Base-by-base conservation (phyloP, 2,797 vertebrate genomes). In the Anguilla marmorata region DNA sequence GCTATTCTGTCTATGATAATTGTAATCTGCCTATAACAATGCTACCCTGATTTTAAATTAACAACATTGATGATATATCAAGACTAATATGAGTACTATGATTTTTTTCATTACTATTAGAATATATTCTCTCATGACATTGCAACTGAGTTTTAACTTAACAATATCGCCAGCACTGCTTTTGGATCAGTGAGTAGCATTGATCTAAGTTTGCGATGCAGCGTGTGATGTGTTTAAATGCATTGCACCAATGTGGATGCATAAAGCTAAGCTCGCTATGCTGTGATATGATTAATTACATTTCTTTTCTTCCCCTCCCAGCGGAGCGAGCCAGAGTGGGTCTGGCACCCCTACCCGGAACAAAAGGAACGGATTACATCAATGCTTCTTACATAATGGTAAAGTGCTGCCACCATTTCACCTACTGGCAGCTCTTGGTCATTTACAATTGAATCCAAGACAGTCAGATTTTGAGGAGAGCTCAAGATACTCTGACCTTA, bases 351-450 rank as follows among this genome's bases (percentile, higher is more conserved):
- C 95, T 99, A 93, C 98, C 98, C 90, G 98, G 99, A 92, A 98
- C 97, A 96, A 99, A 99, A 94, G 98, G 98, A 96, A 99, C 98
- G 85, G 99, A 99, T 96, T 99, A 99, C 94, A 99, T 99, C 95
- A 99, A 99, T 92, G 99, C 98, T 87, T 99, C 98, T 92, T 99
- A 99, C 92, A 99, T 99, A 93, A 99, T 99, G 98, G 99, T 99
- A 69, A 69, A 69, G 63, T 27, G 27, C 5, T 69, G 63, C 63
- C 9, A 11, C 63, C 63, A 6, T 69, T 69, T 69, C 63, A n/a
- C 24, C 63, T n/a, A n/a, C 63, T 69, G 27, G 63, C 63, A 94
- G 95, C 90, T 94, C 5, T 5, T 60, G 21, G n/a, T 11, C 30
- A 11, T 45, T 24, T 27, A 7, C 27, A 74, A 66, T 89, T 80